phyloP scores from a whole-genome alignment of 2,113 vertebrate genomes.

The Rhynchomys soricoides region DNA sequence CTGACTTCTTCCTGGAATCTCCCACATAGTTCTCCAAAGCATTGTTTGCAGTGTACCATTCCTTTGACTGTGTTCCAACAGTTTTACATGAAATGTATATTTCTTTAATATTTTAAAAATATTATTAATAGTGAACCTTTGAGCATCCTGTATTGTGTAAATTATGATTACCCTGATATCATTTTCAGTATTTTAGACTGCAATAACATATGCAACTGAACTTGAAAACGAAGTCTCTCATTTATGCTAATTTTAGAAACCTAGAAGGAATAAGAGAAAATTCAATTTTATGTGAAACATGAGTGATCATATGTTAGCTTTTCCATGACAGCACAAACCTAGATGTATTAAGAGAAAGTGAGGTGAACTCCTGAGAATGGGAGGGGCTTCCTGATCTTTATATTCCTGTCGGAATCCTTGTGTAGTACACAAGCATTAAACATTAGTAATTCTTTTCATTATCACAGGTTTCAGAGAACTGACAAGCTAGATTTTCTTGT shows the following conservation, averaged over 20 bases:
- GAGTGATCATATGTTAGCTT: background rate
- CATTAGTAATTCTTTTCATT: background rate
- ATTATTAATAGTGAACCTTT: background rate
- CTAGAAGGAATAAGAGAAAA: slow-evolving; percentile 13
- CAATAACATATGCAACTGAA: slow-evolving; percentile 17
- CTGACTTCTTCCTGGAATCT: background rate
- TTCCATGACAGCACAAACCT: background rate
- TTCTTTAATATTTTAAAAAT: background rate
- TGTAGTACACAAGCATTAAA: background rate
- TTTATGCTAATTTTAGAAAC: slow-evolving; percentile 5
- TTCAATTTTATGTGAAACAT: background rate
- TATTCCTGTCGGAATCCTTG: background rate
- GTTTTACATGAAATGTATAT: background rate
- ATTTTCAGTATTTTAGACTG: slow-evolving; percentile 41
- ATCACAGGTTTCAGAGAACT: background rate
- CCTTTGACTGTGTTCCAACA: background rate
- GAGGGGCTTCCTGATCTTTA: background rate
- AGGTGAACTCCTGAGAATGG: background rate
- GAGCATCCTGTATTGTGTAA: slow-evolving; percentile 47
- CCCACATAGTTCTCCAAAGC: too few species aligned
- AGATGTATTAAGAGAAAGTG: background rate
- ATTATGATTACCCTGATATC: background rate
- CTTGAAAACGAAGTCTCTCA: slow-evolving; percentile 37
- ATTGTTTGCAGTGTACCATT: background rate
- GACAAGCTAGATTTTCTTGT: background rate